phyloP scores from a whole-genome alignment of 2,797 vertebrate species.

The Limosa lapponica region DNA sequence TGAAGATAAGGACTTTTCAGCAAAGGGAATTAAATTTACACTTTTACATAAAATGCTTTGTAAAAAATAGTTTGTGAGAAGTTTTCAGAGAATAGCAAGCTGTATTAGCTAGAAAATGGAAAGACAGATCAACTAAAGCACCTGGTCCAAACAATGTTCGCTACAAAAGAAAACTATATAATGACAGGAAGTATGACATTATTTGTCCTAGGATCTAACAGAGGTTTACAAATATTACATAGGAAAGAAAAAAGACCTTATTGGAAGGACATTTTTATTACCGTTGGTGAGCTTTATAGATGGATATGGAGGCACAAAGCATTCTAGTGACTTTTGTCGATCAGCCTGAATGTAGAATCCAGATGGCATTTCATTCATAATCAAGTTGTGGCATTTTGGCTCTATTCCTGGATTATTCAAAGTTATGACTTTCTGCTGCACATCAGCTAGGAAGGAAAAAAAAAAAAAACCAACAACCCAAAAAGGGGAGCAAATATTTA shows the following conservation, averaged over 20 bases:
- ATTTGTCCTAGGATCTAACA: not conserved
- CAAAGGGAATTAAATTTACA: not conserved
- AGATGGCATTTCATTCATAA: slow-evolving; percentile 49
- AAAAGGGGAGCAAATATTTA: not conserved
- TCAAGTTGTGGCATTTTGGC: slow-evolving; percentile 40
- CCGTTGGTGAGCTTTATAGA: not conserved
- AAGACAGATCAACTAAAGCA: not conserved
- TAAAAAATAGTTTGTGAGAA: not conserved
- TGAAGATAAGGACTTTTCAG: not conserved
- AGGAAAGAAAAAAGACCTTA: not conserved
- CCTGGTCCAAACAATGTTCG: not conserved
- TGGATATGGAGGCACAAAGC: fast-evolving
- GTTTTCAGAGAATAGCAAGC: not conserved
- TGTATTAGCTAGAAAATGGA: not conserved
- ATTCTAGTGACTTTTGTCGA: not conserved
- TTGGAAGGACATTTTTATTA: slow-evolving; percentile 15
- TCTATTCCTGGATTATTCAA: not conserved
- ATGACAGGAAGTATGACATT: not conserved
- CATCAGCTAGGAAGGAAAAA: not conserved
- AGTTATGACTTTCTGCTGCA: not conserved
- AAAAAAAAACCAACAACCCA: too few species aligned
- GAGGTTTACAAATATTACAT: not conserved
- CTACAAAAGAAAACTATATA: not conserved
- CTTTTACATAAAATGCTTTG: not conserved
- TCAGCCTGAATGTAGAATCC: slow-evolving; percentile 4